These are phyloP conservation scores for Pachyuromys duprasi DNA, from an alignment of 2,797 vertebrate species.

Conservation along the genomic window DNA sequence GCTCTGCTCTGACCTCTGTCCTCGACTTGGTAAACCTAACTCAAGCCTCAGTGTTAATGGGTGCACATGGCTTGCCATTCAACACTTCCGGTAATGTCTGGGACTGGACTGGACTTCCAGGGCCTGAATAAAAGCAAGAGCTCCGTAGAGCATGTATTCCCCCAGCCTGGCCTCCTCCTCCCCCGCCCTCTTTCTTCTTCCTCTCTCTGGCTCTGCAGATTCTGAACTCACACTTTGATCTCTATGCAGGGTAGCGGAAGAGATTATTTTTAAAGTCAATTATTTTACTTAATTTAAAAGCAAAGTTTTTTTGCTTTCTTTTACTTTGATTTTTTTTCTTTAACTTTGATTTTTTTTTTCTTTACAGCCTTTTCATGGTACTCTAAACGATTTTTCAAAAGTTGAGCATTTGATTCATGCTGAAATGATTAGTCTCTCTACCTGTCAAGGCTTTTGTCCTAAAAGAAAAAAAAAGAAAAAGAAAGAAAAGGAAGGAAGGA, in stretches of 20 bases:
- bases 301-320: background rate
- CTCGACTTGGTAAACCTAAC: background rate
- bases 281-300: conserved; percentile 41
- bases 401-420: conserved; percentile 9
- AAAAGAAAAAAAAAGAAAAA: background rate
- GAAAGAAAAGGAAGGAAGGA: too few species aligned
- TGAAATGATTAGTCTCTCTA: conserved; percentile 45
- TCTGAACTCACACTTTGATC: conserved; percentile 5
- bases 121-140: conserved; percentile 36
- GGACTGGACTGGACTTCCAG: background rate
- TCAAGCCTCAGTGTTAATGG: background rate
- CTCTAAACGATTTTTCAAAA: conserved; percentile 46
- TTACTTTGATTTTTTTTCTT: background rate
- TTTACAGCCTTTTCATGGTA: conserved; percentile 35
- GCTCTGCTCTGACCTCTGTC: background rate
- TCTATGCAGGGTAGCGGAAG: background rate
- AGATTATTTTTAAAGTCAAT: background rate
- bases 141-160: background rate
- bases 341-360: background rate
- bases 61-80: background rate
- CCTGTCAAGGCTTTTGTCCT: conserved; percentile 32
- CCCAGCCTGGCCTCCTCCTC: too few species aligned
- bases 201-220: background rate
- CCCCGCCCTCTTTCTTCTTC: background rate
- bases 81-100: background rate